Percentiles rank a stretch among this genome's conserved stretches.
Evolutionary conservation across 2,113 vertebrate genomes (phyloP).

Genomic region (Aptenodytes patagonicus): DNA sequence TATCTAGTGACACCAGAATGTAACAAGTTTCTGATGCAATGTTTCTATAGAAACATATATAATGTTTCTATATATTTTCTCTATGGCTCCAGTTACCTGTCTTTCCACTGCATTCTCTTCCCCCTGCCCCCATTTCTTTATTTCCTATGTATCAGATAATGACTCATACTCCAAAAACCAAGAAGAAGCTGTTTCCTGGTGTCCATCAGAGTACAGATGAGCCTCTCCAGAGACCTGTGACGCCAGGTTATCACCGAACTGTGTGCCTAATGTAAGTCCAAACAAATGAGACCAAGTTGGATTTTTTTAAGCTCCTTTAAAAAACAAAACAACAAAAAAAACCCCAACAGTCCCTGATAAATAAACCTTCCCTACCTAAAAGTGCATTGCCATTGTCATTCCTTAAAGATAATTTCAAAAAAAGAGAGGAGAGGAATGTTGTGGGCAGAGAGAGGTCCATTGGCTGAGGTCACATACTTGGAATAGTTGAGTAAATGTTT

Average conservation of each 20-base stretch:
- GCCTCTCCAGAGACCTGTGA: slow-evolving; percentile 89
- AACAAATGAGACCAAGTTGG: background rate
- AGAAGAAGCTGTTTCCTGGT: slow-evolving; percentile 71
- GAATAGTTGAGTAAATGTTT: background rate
- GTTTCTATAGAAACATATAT: background rate
- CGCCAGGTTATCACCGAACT: slow-evolving; percentile 81
- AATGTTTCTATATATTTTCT: background rate
- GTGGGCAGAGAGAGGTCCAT: background rate
- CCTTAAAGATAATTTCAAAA: background rate
- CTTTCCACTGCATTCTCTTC: background rate
- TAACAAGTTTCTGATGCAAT: background rate
- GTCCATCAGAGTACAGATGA: slow-evolving; percentile 76
- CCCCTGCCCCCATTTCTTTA: background rate
- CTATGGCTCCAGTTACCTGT: background rate
- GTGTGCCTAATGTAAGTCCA: slow-evolving; percentile 73
- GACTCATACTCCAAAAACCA: slow-evolving; percentile 87
- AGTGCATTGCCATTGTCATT: background rate
- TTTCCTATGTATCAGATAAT: slow-evolving; percentile 82
- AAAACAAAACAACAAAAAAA: background rate
- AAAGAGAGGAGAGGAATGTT: background rate
- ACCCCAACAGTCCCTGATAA: background rate
- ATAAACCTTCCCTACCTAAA: slow-evolving; percentile 13
- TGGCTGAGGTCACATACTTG: background rate
- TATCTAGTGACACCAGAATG: background rate
- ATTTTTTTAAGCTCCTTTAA: background rate